phyloP scores from a whole-genome alignment of 2,888 invertebrate genomes.

The Eledona agricola region DNA sequence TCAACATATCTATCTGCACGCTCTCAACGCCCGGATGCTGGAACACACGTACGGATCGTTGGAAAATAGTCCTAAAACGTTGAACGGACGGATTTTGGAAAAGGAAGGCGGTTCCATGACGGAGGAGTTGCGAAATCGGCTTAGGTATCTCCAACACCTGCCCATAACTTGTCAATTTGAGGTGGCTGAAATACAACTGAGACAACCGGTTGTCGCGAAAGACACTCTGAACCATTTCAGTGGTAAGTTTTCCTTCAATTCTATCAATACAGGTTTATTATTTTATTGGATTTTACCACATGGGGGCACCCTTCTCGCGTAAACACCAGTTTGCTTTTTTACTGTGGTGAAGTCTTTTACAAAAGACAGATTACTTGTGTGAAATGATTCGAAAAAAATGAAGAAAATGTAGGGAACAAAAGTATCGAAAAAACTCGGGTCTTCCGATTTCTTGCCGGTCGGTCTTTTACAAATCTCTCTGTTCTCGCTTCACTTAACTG shows the following conservation, averaged over 20 bases:
- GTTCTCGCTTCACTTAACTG: no score
- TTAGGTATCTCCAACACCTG: conserved; percentile 84
- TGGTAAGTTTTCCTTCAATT: conserved; percentile 63
- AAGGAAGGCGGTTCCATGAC: conserved; percentile 87
- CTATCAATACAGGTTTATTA: no score
- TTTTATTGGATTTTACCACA: no score
- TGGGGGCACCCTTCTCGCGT: no score
- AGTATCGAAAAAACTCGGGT: no score
- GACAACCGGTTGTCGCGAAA: conserved; percentile 74
- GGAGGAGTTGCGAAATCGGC: conserved; percentile 78
- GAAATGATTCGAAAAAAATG: no score
- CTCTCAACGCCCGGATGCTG: conserved; percentile 89
- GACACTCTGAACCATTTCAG: conserved; percentile 75
- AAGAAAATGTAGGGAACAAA: no score
- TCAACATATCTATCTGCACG: conserved; percentile 91
- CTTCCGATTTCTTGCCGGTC: no score
- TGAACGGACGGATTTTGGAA: conserved; percentile 84
- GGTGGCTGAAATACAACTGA: conserved; percentile 86
- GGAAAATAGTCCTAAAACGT: conserved; percentile 76
- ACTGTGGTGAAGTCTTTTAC: no score
- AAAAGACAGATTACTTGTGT: no score
- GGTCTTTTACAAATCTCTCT: no score
- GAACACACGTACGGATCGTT: conserved; percentile 86
- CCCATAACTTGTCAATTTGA: conserved; percentile 92
- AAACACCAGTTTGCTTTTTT: no score